phyloP scores from a whole-genome alignment of 2,113 vertebrate genomes.

The Ptychochromis oligacanthus region DNA sequence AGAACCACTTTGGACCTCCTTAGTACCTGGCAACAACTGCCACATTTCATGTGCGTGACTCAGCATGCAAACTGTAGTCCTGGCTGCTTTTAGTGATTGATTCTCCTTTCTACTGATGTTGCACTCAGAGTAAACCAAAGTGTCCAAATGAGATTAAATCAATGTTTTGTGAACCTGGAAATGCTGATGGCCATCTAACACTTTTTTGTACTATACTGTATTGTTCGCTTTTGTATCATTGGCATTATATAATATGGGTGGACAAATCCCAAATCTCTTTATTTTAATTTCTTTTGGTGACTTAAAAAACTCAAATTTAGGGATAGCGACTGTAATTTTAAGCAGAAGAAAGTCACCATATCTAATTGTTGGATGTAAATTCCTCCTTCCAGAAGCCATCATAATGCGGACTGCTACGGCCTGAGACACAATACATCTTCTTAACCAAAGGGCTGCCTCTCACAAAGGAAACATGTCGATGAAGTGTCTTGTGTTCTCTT shows the following conservation, averaged over 20 bases:
- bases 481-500: constrained; percentile 25
- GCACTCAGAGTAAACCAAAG: neutral
- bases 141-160: neutral
- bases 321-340: neutral
- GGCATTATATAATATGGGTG: neutral
- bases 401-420: neutral
- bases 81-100: neutral
- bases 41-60: constrained; percentile 13
- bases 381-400: neutral
- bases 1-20: neutral
- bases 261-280: neutral
- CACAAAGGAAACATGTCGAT: constrained; percentile 20
- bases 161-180: neutral
- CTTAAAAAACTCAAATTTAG: neutral
- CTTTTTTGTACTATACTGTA: neutral
- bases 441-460: constrained; percentile 10
- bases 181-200: neutral
- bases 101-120: neutral
- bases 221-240: neutral
- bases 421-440: neutral
- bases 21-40: neutral
- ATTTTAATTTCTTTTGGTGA: constrained; percentile 1
- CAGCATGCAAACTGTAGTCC: neutral
- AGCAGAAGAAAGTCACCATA: neutral
- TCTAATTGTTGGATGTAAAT: neutral